Evolutionary conservation across 2,113 vertebrate genomes (phyloP).

Genomic region (Cariama cristata): DNA sequence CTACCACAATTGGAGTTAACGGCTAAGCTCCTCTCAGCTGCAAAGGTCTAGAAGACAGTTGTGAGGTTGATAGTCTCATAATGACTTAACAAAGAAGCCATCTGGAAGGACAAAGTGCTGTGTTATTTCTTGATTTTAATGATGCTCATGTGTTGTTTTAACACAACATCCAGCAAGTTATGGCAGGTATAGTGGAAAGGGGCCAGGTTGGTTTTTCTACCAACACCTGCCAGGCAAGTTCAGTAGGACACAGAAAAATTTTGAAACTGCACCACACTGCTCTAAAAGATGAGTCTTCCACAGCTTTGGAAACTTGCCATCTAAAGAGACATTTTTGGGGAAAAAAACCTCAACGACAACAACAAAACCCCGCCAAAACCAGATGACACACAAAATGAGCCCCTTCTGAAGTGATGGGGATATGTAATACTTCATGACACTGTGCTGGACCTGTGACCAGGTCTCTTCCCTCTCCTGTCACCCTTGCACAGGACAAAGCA

Average conservation of each 20-base stretch:
- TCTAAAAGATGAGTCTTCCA: background rate
- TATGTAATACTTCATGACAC: background rate
- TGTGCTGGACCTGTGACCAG: background rate
- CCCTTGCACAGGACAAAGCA: background rate
- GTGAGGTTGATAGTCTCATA: background rate
- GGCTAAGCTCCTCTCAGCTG: background rate
- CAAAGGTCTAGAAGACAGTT: background rate
- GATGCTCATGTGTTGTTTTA: background rate
- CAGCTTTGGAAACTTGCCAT: background rate
- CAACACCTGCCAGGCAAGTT: background rate
- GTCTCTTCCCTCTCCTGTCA: background rate
- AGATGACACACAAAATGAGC: background rate
- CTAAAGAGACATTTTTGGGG: background rate
- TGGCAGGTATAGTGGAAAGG: background rate
- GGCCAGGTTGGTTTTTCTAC: background rate
- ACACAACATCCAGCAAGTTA: background rate
- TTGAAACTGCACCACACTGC: background rate
- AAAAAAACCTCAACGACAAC: background rate
- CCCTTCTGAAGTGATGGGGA: rapidly evolving
- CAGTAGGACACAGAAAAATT: background rate
- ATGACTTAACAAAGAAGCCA: background rate
- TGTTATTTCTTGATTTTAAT: background rate
- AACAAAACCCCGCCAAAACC: background rate
- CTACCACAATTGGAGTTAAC: background rate
- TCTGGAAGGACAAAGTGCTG: background rate